A percentile compares a stretch with the other conserved stretches of the same genome.
These are phyloP conservation scores for Elysia crispata DNA, from an alignment of 2,888 invertebrate species.

Conservation along the genomic window DNA sequence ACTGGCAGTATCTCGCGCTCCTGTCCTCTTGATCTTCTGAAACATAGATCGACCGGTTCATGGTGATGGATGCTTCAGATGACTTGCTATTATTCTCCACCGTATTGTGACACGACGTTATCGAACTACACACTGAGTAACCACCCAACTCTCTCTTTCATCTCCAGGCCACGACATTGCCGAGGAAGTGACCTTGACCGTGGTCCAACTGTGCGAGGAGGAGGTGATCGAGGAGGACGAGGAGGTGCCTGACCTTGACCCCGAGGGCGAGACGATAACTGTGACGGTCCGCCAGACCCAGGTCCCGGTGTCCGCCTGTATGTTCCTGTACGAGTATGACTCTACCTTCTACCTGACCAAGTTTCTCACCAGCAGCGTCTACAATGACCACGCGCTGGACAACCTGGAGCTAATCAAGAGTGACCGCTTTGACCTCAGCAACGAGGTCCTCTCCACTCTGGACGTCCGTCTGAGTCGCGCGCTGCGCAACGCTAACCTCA, in stretches of 20 bases:
- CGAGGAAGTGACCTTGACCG: conserved; percentile 63
- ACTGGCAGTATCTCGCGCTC: too few relatives aligned
- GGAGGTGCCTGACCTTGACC: conserved; percentile 4
- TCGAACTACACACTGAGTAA: too few relatives aligned
- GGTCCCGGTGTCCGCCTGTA: conserved; percentile 50
- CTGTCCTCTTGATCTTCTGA: too few relatives aligned
- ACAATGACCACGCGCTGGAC: conserved; percentile 62
- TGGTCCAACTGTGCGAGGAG: conserved; percentile 56
- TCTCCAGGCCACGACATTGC: conserved; percentile 62
- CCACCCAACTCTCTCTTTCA: too few relatives aligned
- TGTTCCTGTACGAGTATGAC: conserved; percentile 64
- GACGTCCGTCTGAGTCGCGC: conserved; percentile 66
- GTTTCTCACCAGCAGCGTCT: conserved; percentile 69
- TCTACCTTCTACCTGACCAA: conserved; percentile 65
- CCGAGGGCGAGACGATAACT: neutral
- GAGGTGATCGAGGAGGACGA: too few relatives aligned
- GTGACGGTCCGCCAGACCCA: conserved; percentile 6
- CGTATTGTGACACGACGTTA: too few relatives aligned
- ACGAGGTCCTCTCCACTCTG: conserved; percentile 67
- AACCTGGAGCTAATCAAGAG: conserved; percentile 68
- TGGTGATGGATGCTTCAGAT: too few relatives aligned
- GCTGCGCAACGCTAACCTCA: conserved; percentile 60
- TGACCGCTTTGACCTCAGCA: conserved; percentile 69
- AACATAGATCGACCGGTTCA: too few relatives aligned
- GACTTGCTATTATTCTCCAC: too few relatives aligned